Conservation (phyloP, 2,797 vertebrate species). For the Nasua narica region DNA sequence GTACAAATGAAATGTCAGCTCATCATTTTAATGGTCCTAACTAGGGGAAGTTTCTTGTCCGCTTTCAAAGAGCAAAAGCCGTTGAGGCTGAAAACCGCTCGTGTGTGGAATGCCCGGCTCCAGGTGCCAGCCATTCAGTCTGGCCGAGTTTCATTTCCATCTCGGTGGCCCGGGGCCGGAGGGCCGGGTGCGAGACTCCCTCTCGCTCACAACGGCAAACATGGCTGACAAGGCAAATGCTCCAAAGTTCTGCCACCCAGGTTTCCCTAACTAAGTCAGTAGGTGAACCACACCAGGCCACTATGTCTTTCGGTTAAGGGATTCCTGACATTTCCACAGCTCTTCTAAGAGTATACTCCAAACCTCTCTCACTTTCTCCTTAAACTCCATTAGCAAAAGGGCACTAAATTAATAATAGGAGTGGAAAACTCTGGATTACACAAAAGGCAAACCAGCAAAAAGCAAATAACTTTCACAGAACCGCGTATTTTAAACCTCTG, state of each 20-base stretch:
- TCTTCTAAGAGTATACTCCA: not conserved
- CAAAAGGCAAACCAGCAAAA: conserved; percentile 2
- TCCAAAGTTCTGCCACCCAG: not conserved
- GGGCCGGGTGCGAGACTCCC: not conserved
- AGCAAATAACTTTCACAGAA: not conserved
- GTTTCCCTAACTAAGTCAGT: not conserved
- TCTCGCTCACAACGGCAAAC: conserved; percentile 30
- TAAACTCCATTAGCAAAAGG: not conserved
- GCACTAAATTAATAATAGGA: not conserved
- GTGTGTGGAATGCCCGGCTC: too few species aligned
- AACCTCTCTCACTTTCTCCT: not conserved
- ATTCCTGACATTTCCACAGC: not conserved
- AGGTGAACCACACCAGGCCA: not conserved
- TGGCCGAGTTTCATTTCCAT: not conserved
- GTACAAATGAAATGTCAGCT: not conserved
- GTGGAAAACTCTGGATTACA: not conserved
- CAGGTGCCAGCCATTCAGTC: too few species aligned
- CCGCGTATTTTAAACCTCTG: conserved; percentile 11
- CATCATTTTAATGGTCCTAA: not conserved
- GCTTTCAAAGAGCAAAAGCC: not conserved
- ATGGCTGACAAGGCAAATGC: not conserved
- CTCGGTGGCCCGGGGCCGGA: not conserved
- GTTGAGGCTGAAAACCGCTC: not conserved
- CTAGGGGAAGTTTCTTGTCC: not conserved
- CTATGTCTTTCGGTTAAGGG: not conserved